Base-by-base conservation (phyloP, 2,888 invertebrate species). In the Pyrrhopygopsis socrates region DNA sequence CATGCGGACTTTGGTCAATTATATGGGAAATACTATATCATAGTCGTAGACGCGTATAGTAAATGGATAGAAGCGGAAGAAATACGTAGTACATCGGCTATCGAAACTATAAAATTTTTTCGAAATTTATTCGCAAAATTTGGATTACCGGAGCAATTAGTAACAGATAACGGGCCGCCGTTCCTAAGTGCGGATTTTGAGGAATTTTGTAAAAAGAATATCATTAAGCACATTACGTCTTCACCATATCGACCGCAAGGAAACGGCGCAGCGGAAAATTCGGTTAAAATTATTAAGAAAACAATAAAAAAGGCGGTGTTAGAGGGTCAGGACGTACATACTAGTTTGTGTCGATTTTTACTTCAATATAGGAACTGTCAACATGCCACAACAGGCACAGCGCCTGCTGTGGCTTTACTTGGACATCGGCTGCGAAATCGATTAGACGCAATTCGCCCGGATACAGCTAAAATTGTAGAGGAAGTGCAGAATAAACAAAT, bases 51-150 rank as follows among this genome's bases (percentile, higher is more conserved):
- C 30, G 92, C 92, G 0, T 85, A 92, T 54, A 87, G 88, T 3
- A 91, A 92, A 74, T 92, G 93, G 92, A 78, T 93, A 8, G 92
- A 93, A 34, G 91, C 60, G 18, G 87, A 86, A 27, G 29, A 13
- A 86, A 54, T 91, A 68, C 24, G 18, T 0, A 80, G 50, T 8
- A 91, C 88, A 0, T 27, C 45, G 1, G 86, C 89, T 9, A 13
- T 8, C 0, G 38, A 45, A 1, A 84, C 83, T 0, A 84, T 86
- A n/a, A 63, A 34, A 11, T 50, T 24, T 54, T 84, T 92, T 50
- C 34, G 89, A 13, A 67, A 54, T 0, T 58, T 89, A 27, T 93
- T 91, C 73, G 88, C 89, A 5, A 80, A 81, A n/a, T 90, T 90
- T 38, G 91, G 90, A 0, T 74, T 90, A 22, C 90, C 91, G 9